phyloP scores from a whole-genome alignment of 1,140 invertebrate species.

The Ptiloglossa arizonensis region DNA sequence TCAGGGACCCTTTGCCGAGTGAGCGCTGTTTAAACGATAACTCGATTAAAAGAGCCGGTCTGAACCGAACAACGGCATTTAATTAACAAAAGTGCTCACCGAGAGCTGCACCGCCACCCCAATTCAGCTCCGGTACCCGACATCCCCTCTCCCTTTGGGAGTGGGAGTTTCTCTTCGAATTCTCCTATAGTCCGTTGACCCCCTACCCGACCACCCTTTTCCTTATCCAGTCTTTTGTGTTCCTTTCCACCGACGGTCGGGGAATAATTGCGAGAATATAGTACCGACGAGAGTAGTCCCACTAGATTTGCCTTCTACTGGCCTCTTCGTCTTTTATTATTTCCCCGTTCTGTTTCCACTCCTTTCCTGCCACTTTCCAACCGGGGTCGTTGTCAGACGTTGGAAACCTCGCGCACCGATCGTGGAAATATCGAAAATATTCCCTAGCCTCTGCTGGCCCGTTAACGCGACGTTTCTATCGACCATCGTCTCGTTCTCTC shows the following conservation, averaged over 20 bases:
- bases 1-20: conserved; percentile 69
- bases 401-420: not conserved
- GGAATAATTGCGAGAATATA: conserved; percentile 66
- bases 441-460: not conserved
- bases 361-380: not conserved
- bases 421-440: conserved; percentile 7
- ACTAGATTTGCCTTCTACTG: conserved; percentile 31
- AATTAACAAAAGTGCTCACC: conserved; percentile 79
- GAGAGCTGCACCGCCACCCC: conserved; percentile 67
- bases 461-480: not conserved
- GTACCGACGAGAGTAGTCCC: conserved; percentile 41
- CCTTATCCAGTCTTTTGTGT: conserved; percentile 23
- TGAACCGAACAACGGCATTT: conserved; percentile 79
- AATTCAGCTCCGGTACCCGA: too few species aligned
- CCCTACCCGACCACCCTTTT: not conserved
- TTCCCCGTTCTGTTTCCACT: conserved; percentile 43
- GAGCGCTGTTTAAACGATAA: conserved; percentile 77
- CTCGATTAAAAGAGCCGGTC: conserved; percentile 77
- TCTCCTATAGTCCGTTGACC: conserved; percentile 11
- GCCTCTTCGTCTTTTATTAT: conserved; percentile 43
- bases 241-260: conserved; percentile 39
- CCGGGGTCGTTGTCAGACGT: not conserved
- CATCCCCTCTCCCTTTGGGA: not conserved
- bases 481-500: not conserved
- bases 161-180: conserved; percentile 47